Evolutionary conservation across 2,888 invertebrate species (phyloP).

Genomic region (Meganola albula): DNA sequence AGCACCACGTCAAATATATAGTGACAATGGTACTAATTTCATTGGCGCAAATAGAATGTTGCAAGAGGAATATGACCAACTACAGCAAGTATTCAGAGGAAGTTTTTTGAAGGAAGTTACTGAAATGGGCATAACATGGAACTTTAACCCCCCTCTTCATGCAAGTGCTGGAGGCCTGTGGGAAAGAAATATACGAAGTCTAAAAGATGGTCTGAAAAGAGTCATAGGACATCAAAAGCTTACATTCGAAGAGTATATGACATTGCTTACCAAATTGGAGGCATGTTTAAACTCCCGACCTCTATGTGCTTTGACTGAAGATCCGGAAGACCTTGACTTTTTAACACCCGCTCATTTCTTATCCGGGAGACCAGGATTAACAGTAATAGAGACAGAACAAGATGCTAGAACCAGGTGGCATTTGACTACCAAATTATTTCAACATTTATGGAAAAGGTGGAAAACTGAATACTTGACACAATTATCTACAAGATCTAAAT

Average conservation of each 20-base stretch:
- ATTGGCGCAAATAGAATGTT: conserved; percentile 1
- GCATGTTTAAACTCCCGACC: conserved; percentile 2
- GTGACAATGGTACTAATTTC: conserved; percentile 4
- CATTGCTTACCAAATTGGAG: not conserved
- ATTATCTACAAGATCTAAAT: conserved; percentile 2
- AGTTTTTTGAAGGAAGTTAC: too few relatives aligned
- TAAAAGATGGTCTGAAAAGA: conserved; percentile 6
- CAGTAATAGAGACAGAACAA: conserved; percentile 12
- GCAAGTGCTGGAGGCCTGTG: conserved; percentile 7
- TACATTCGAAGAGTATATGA: conserved; percentile 2
- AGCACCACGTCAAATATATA: conserved; percentile 1
- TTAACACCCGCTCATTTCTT: too few relatives aligned
- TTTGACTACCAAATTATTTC: conserved; percentile 2
- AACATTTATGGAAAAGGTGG: conserved; percentile 5
- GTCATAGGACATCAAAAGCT: conserved; percentile 4
- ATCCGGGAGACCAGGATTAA: conserved; percentile 4
- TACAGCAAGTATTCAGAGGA: too few relatives aligned
- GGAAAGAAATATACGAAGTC: conserved; percentile 5
- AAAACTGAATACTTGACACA: conserved; percentile 4
- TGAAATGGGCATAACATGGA: too few relatives aligned
- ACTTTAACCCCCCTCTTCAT: too few relatives aligned
- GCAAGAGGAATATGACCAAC: conserved; percentile 2
- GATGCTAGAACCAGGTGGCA: conserved; percentile 14
- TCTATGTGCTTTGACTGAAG: conserved; percentile 1
- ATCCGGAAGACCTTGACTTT: too few relatives aligned